Evolutionary conservation across 2,113 vertebrate genomes (phyloP), one percentile per base, ranked within the genome.

Genomic region (Lipophrys pholis): DNA sequence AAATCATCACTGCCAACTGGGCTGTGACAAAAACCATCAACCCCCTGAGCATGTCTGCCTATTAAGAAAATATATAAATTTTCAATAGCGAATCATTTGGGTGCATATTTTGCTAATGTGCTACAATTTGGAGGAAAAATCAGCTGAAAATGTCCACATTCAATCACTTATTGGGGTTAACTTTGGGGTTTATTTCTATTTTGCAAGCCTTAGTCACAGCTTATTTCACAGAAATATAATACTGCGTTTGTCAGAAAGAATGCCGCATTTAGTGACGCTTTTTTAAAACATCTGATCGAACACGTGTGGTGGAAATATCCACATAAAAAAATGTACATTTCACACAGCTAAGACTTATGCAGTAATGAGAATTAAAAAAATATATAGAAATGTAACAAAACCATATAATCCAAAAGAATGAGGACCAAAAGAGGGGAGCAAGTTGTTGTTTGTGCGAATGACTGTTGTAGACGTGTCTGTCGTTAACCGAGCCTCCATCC

Each of bases 361-460:
- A 40, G 81, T 89, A 87, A 87, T 87, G 65, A 73, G 66, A 72
- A 43, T 67, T 16, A 74, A 69, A 82, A 82, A 35, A 46, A 12
- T 6, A 30, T 36, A 60, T 68, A 50, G 41, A 50, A 35, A 76
- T 4, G 8, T 12, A 62, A 41, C 42, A 53, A 12, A 35, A 30
- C 21, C 21, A 30, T 11, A 61, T 39, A 59, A 59, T 0, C 7
- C 30, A 56, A 69, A 74, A 58, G 3, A 3, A 71, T 8, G 1
- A 7, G 12, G 0, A 30, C 21, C 21, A 30, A 57, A 41, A 42
- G 14, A 3, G 40, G 14, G 30, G 68, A 66, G 36, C 67, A 82
- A 92, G 69, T 93, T 94, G 95, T 94, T 93, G 94, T 94, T 94
- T 92, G 91, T 94, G 93, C 90, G 92, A 94, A 91, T 85, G 87